Conservation (phyloP, 2,888 invertebrate species). For the Orchesellides sinensis region DNA sequence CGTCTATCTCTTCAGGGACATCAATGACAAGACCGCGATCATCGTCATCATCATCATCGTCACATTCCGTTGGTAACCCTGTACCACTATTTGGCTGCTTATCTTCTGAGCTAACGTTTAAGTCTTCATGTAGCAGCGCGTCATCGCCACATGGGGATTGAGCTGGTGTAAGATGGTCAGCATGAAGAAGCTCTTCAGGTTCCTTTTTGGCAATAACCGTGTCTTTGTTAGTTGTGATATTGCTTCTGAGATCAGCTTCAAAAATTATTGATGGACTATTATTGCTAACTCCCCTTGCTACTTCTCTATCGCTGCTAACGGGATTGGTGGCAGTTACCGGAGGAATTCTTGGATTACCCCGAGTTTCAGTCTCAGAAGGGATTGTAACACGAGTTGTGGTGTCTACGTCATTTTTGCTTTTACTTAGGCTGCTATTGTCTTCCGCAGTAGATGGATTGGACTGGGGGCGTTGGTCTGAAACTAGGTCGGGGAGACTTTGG, state of each 20-base stretch:
- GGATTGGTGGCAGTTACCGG: not conserved
- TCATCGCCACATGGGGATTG: too few relatives aligned
- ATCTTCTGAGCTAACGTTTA: too few relatives aligned
- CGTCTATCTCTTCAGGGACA: not conserved
- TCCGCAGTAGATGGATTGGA: not conserved
- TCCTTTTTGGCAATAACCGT: not conserved
- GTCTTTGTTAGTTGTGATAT: not conserved
- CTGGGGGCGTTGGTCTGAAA: not conserved
- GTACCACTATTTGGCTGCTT: not conserved
- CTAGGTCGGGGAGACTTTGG: not conserved
- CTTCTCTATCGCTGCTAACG: not conserved
- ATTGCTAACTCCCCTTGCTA: not conserved
- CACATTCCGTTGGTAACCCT: not conserved
- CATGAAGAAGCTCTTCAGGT: not conserved
- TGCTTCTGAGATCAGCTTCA: not conserved
- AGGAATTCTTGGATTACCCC: not conserved
- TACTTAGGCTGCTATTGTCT: not conserved
- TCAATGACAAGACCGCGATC: conserved; percentile 26
- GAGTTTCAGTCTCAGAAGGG: too few relatives aligned
- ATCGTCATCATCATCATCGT: conserved; percentile 19
- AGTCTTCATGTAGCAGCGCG: too few relatives aligned
- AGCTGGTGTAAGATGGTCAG: not conserved
- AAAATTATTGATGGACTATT: not conserved
- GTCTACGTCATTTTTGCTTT: not conserved
- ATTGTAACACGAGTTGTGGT: not conserved